Conservation (phyloP, 2,797 vertebrate species). For the Lacerta agilis region DNA sequence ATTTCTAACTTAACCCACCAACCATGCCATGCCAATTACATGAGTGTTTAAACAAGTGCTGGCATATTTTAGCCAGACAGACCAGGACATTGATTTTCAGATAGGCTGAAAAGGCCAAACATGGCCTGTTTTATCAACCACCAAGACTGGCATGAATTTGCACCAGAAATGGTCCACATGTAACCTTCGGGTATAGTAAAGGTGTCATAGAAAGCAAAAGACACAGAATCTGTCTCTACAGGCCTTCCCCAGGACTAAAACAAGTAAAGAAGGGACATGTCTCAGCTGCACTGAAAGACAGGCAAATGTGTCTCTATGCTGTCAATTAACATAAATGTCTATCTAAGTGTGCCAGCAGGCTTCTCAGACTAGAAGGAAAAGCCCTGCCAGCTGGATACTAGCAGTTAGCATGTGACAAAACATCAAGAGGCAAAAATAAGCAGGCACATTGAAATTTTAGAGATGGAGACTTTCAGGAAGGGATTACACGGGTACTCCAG, state of each 20-base stretch:
- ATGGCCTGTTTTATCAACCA: neutral
- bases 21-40: neutral
- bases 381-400: neutral
- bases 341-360: accelerated
- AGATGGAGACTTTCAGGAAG: neutral
- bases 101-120: neutral
- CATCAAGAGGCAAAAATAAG: neutral
- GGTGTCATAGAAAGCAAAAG: neutral
- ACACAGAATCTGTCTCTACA: neutral
- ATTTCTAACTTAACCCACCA: neutral
- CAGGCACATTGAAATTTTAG: neutral
- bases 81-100: neutral
- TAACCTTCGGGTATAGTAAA: neutral
- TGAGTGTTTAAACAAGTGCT: neutral
- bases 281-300: accelerated
- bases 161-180: neutral
- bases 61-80: neutral
- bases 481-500: too few species aligned
- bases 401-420: accelerated
- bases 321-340: accelerated
- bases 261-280: neutral
- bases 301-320: neutral
- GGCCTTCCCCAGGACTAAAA: neutral
- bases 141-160: neutral
- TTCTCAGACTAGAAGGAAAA: accelerated